These are phyloP conservation scores for Neogale vison DNA, from an alignment of 2,113 vertebrate species.

Conservation along the genomic window DNA sequence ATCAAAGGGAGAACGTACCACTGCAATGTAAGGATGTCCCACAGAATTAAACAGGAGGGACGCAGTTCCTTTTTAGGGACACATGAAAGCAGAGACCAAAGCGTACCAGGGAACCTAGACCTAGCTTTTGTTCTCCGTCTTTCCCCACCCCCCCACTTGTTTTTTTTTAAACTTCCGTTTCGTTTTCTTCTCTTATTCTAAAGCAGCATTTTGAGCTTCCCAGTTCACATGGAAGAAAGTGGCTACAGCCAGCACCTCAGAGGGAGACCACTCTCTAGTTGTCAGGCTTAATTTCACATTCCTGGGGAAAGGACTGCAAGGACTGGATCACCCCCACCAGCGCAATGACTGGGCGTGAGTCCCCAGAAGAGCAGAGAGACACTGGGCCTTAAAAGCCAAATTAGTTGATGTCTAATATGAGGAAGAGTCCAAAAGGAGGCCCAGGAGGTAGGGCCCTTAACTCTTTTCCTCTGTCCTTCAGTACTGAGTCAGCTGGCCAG, in stretches of 20 bases:
- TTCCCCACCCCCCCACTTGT: too few species aligned
- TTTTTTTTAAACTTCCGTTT: neutral
- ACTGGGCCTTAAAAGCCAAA: neutral
- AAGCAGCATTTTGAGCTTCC: neutral
- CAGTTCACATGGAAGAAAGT: neutral
- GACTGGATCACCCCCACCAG: neutral
- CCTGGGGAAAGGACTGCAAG: neutral
- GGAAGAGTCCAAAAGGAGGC: neutral
- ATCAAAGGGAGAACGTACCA: neutral
- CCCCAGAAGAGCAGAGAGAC: neutral
- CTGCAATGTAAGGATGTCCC: neutral
- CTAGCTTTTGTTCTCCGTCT: neutral
- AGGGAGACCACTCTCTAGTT: neutral
- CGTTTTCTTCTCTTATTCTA: neutral
- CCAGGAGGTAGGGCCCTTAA: neutral
- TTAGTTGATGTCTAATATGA: neutral
- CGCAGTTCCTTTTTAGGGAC: neutral
- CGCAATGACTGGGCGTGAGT: neutral
- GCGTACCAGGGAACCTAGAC: neutral
- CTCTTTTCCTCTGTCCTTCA: neutral
- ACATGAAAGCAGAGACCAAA: neutral
- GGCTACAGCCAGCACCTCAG: neutral
- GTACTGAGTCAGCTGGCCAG: neutral
- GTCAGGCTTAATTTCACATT: neutral
- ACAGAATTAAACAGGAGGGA: neutral